Evolutionary conservation across 2,797 vertebrate genomes (phyloP).

Genomic region (Paguma larvata): DNA sequence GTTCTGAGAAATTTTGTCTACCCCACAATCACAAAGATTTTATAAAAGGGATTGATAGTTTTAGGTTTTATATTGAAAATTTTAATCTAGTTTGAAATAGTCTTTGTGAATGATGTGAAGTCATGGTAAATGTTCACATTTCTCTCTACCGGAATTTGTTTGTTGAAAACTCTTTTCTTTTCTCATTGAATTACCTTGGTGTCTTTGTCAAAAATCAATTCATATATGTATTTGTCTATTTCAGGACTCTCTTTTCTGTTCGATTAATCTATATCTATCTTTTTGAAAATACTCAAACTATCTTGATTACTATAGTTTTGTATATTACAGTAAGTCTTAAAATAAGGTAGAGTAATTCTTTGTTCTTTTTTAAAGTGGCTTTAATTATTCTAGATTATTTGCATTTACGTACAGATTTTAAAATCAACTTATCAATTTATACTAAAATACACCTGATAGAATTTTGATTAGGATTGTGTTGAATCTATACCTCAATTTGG

Average conservation of each 20-base stretch:
- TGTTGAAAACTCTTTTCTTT: background rate
- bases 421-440: background rate
- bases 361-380: background rate
- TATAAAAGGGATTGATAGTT: background rate
- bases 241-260: background rate
- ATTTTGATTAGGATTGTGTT: background rate
- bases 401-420: background rate
- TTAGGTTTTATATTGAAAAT: background rate
- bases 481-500: background rate
- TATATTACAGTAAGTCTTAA: background rate
- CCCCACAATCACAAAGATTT: background rate
- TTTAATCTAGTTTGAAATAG: background rate
- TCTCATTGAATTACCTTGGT: background rate
- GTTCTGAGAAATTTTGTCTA: background rate
- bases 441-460: background rate
- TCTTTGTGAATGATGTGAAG: background rate
- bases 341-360: background rate
- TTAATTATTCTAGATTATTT: background rate
- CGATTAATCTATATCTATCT: background rate
- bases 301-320: background rate
- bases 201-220: background rate
- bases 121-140: background rate
- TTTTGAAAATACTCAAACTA: background rate
- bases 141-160: background rate
- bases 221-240: background rate